These are phyloP conservation scores for Odontamblyopus rebecca DNA, from an alignment of 2,797 vertebrate species.

Conservation along the genomic window DNA sequence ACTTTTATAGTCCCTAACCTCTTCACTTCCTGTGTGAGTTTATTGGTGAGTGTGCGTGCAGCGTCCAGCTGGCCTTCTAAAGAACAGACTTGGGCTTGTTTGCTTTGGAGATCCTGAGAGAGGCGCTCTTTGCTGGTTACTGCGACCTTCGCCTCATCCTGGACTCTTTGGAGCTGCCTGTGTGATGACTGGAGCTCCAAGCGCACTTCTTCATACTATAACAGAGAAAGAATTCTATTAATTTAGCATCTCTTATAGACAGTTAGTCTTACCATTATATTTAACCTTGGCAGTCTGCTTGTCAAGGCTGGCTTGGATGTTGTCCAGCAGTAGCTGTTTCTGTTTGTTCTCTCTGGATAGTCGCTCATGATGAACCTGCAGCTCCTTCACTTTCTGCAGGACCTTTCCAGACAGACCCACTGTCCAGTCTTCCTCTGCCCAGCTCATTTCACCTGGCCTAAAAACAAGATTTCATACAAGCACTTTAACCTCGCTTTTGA, in stretches of 20 bases:
- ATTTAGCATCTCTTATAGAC: neutral
- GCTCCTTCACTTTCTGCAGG: constrained; percentile 78
- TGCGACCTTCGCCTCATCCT: constrained; percentile 57
- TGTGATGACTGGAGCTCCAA: constrained; percentile 68
- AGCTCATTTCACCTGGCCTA: constrained; percentile 75
- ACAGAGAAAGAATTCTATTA: constrained; percentile 2
- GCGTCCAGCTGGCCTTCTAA: constrained; percentile 80
- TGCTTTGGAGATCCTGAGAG: constrained; percentile 78
- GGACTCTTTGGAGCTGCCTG: constrained; percentile 70
- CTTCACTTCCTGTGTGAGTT: constrained; percentile 72
- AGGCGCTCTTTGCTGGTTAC: constrained; percentile 63
- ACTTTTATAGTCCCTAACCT: constrained; percentile 60
- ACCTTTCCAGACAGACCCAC: constrained; percentile 77
- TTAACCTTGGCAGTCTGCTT: constrained; percentile 79
- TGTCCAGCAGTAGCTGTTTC: constrained; percentile 82
- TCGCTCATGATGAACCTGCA: constrained; percentile 77
- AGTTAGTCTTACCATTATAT: neutral
- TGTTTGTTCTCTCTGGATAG: constrained; percentile 80
- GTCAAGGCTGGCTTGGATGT: constrained; percentile 71
- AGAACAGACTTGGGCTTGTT: constrained; percentile 75
- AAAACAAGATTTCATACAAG: neutral
- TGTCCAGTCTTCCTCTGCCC: constrained; percentile 84
- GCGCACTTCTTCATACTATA: constrained; percentile 75
- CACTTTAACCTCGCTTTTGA: no score
- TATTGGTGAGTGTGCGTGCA: constrained; percentile 60